Evolutionary conservation across 2,888 invertebrate genomes (phyloP).

Genomic region (Lysandra bellargus): DNA sequence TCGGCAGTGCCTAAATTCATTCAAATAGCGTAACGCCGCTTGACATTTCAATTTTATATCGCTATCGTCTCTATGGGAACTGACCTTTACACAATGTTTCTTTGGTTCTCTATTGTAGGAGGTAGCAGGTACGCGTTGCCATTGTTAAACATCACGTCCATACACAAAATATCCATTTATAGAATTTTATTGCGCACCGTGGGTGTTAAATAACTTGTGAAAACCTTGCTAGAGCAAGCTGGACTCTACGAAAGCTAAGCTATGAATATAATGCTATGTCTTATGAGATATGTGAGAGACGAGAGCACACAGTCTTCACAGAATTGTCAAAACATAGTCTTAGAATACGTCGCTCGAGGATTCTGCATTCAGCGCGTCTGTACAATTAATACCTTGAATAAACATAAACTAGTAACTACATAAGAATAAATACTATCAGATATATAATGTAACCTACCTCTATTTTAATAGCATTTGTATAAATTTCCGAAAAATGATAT

Average conservation of each 20-base stretch:
- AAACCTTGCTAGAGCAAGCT: not conserved
- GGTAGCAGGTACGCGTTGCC: slow-evolving; percentile 1
- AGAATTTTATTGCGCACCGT: not conserved
- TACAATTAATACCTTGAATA: not conserved
- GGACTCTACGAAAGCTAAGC: not conserved
- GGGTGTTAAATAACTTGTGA: not conserved
- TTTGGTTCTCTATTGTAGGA: not conserved
- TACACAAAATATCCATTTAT: not conserved
- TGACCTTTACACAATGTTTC: not conserved
- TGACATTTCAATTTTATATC: not conserved
- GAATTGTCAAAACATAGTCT: not conserved
- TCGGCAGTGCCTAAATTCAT: too few relatives aligned
- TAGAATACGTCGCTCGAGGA: not conserved
- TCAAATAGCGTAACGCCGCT: too few relatives aligned
- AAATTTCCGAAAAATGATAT: not conserved
- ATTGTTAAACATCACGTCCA: not conserved
- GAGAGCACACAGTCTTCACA: not conserved
- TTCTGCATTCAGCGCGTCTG: not conserved
- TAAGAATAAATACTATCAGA: not conserved
- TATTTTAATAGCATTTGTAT: not conserved
- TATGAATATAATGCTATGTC: not conserved
- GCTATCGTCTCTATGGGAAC: not conserved
- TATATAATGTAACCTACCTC: not conserved
- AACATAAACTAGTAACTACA: not conserved
- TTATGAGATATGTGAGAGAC: not conserved